Percentiles rank a stretch among this genome's conserved stretches.
These are phyloP conservation scores for Numenius arquata DNA, from an alignment of 2,113 vertebrate species.

Conservation along the genomic window DNA sequence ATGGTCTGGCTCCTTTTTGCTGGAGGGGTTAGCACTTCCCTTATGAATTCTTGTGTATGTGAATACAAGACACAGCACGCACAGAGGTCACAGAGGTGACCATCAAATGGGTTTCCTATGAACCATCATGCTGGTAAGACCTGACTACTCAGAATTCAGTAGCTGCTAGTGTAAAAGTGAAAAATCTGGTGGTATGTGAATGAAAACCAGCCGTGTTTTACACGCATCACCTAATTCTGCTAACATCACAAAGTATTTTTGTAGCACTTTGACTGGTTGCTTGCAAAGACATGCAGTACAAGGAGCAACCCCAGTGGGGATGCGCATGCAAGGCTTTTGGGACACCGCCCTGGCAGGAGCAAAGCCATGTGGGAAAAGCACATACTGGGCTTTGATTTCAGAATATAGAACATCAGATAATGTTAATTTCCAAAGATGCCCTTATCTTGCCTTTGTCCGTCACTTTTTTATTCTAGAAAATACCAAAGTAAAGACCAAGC, in stretches of 20 bases:
- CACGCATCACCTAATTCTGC: neutral
- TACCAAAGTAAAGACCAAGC: neutral
- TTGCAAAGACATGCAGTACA: neutral
- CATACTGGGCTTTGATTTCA: neutral
- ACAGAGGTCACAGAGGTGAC: neutral
- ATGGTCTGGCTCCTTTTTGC: neutral
- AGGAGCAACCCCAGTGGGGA: neutral
- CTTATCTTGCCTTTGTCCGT: neutral
- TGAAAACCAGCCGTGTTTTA: neutral
- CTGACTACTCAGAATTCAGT: neutral
- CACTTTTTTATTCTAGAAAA: neutral
- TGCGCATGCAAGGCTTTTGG: neutral
- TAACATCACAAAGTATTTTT: neutral
- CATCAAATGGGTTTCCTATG: neutral
- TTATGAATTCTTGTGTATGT: neutral
- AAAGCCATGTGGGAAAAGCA: neutral
- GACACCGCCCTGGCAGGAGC: neutral
- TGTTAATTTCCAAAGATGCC: neutral
- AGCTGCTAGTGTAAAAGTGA: neutral
- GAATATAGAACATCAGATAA: neutral
- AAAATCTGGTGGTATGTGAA: neutral
- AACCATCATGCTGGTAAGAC: neutral
- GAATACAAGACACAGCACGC: neutral
- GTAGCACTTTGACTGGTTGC: neutral
- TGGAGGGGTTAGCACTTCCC: neutral